These are phyloP conservation scores for Anisognathus igniventris DNA, from an alignment of 2,797 vertebrate species.

Conservation along the genomic window DNA sequence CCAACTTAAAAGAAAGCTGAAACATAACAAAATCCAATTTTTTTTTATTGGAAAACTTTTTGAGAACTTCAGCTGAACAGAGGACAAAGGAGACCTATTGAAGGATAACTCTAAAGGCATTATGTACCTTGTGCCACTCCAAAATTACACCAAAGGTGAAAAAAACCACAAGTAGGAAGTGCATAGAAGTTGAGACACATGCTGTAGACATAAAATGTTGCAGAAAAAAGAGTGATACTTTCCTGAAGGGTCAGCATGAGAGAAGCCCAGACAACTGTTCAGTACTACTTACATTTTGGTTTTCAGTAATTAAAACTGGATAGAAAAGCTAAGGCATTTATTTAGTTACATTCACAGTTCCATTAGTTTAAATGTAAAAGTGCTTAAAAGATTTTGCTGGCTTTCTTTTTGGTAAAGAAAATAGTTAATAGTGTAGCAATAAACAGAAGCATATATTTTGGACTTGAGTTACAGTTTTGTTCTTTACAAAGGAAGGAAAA, in stretches of 20 bases:
- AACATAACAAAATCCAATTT: neutral
- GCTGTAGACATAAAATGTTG: neutral
- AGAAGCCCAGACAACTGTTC: neutral
- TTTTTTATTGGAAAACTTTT: neutral
- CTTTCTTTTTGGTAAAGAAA: neutral
- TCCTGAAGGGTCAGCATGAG: neutral
- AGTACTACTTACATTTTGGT: neutral
- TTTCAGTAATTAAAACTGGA: neutral
- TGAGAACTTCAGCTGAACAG: neutral
- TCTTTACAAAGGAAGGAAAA: neutral
- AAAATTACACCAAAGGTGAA: neutral
- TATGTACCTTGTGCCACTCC: accelerated
- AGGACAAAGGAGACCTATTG: neutral
- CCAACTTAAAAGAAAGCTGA: neutral
- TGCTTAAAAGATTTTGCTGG: neutral
- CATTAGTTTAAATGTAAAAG: neutral
- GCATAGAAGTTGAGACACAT: neutral
- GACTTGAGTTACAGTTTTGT: neutral
- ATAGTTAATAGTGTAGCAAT: neutral
- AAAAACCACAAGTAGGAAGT: neutral
- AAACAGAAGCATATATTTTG: neutral
- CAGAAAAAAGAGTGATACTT: accelerated
- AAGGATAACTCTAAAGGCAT: neutral
- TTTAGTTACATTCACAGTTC: neutral
- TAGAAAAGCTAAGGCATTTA: neutral